Evolutionary conservation across 23 tunicate species (phyloP).

Genomic region (Corella eumyota): DNA sequence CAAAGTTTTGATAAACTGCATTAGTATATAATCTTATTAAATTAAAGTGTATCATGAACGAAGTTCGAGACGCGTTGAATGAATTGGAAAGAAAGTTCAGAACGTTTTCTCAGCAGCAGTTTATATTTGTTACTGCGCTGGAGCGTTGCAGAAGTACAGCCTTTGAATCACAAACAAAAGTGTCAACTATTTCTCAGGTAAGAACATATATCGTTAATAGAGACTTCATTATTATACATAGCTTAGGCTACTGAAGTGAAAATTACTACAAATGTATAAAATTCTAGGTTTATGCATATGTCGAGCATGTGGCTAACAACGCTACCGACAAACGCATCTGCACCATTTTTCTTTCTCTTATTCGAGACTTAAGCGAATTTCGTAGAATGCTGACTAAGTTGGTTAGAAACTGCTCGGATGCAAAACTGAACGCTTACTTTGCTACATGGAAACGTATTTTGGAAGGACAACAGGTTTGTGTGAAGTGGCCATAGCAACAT

Average conservation of each 20-base stretch:
- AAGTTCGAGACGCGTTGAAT: slow-evolving; percentile 37
- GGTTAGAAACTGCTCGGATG: slow-evolving; percentile 21
- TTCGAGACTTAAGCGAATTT: slow-evolving; percentile 63
- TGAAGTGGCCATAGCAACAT: background rate
- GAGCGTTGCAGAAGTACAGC: slow-evolving; percentile 49
- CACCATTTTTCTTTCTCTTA: slow-evolving; percentile 58
- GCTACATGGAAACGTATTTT: slow-evolving; percentile 53
- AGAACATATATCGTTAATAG: background rate
- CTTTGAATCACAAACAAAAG: slow-evolving; percentile 32
- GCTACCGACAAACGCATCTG: slow-evolving; percentile 67
- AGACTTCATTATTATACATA: too few species aligned
- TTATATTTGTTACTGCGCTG: slow-evolving; percentile 68
- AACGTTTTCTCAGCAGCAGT: slow-evolving; percentile 73
- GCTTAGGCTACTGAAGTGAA: too few species aligned
- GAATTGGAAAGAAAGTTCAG: slow-evolving; percentile 50
- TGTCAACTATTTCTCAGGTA: slow-evolving; percentile 56
- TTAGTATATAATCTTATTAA: too few species aligned
- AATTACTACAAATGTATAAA: too few species aligned
- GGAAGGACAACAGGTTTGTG: slow-evolving; percentile 49
- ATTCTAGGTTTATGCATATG: slow-evolving; percentile 49
- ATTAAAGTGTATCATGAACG: slow-evolving; percentile 77
- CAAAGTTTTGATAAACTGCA: too few species aligned
- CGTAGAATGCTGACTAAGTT: slow-evolving; percentile 50
- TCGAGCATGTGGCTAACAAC: slow-evolving; percentile 49
- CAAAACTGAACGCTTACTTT: slow-evolving; percentile 23